Evolutionary conservation across 2,797 vertebrate genomes (phyloP).

Genomic region (Semotilus atromaculatus): DNA sequence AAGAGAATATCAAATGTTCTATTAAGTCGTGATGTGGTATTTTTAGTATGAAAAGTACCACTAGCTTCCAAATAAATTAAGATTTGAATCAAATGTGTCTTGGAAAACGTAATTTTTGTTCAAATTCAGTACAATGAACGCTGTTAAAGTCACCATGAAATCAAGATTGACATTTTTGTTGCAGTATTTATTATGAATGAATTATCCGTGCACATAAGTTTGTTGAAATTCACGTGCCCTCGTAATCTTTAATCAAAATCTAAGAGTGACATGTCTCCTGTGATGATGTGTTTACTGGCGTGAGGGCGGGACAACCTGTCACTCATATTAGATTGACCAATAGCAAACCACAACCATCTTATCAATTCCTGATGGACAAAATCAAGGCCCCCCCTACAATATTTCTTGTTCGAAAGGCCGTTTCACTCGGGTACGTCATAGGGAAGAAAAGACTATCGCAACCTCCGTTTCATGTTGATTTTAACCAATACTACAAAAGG

Average conservation of each 20-base stretch:
- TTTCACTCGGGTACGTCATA: background rate
- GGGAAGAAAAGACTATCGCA: background rate
- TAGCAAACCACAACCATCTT: background rate
- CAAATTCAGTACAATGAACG: background rate
- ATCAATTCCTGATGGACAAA: background rate
- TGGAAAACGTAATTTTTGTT: background rate
- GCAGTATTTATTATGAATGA: background rate
- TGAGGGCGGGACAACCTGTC: background rate
- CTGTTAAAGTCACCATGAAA: background rate
- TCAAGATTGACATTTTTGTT: background rate
- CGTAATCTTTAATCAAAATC: background rate
- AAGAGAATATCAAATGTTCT: conserved; percentile 33
- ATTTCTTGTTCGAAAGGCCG: background rate
- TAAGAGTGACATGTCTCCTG: background rate
- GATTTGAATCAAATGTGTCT: conserved; percentile 26
- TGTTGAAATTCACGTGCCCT: background rate
- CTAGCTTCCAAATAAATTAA: conserved; percentile 46
- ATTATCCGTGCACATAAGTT: background rate
- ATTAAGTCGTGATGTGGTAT: conserved; percentile 30
- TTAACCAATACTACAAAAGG: background rate
- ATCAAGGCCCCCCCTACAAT: background rate
- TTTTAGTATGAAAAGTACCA: conserved; percentile 41
- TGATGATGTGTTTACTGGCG: background rate
- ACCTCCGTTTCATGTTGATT: background rate
- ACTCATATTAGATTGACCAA: background rate